Conservation (phyloP, 1,140 invertebrate species). For the Pseudomyrmex sp. region DNA sequence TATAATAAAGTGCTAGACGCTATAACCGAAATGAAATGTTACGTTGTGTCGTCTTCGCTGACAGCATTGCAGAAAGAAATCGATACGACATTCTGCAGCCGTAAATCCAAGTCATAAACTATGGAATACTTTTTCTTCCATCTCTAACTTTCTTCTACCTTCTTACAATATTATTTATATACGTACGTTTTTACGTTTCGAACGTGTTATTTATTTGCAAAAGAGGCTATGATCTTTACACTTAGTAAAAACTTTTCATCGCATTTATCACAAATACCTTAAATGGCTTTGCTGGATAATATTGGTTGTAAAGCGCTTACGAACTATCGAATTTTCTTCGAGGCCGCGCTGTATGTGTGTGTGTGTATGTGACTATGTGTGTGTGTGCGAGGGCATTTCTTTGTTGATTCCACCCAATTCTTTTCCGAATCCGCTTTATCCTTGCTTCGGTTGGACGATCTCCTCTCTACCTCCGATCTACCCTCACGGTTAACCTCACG, state of each 20-base stretch:
- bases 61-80: constrained; percentile 50
- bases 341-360: neutral
- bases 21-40: constrained; percentile 66
- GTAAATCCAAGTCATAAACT: constrained; percentile 60
- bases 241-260: constrained; percentile 1
- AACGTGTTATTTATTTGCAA: constrained; percentile 42
- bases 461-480: constrained; percentile 19
- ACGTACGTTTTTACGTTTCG: constrained; percentile 35
- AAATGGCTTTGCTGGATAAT: neutral
- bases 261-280: constrained; percentile 14
- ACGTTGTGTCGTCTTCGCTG: constrained; percentile 57
- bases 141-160: constrained; percentile 52
- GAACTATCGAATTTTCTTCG: constrained; percentile 11
- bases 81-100: constrained; percentile 47
- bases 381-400: constrained; percentile 32
- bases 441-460: constrained; percentile 46
- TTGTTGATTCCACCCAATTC: constrained; percentile 50
- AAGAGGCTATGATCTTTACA: constrained; percentile 23
- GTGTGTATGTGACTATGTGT: too few relatives aligned
- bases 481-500: constrained; percentile 68
- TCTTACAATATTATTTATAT: constrained; percentile 57
- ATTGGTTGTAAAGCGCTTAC: neutral
- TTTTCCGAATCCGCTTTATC: constrained; percentile 55
- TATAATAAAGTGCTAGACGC: constrained; percentile 67
- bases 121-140: constrained; percentile 54